Evolutionary conservation across 1,140 invertebrate genomes (phyloP).

Genomic region (Diorhabda sublineata): DNA sequence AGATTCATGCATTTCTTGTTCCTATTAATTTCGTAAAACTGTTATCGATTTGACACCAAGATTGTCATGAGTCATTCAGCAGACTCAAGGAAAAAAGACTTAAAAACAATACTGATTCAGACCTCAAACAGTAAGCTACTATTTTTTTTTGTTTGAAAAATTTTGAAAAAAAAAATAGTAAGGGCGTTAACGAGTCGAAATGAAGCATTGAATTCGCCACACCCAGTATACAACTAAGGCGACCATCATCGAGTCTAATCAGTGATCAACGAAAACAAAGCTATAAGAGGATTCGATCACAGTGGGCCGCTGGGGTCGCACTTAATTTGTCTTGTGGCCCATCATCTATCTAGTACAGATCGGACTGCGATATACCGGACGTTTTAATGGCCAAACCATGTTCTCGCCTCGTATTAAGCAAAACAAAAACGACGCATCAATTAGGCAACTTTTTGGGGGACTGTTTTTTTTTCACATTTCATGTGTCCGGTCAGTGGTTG

Average conservation of each 20-base stretch:
- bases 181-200: too few relatives aligned
- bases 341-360: slow-evolving; percentile 47
- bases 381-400: slow-evolving; percentile 48
- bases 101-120: too few relatives aligned
- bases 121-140: too few relatives aligned
- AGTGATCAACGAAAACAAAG: not conserved
- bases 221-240: not conserved
- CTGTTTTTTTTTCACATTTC: slow-evolving; percentile 30
- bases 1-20: too few relatives aligned
- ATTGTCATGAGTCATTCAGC: too few relatives aligned
- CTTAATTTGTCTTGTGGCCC: slow-evolving; percentile 45
- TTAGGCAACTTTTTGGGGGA: slow-evolving; percentile 44
- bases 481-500: slow-evolving; percentile 11
- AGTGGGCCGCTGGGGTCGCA: slow-evolving; percentile 32
- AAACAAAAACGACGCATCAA: slow-evolving; percentile 48
- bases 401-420: slow-evolving; percentile 45
- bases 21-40: too few relatives aligned
- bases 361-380: slow-evolving; percentile 45
- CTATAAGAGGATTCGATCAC: slow-evolving; percentile 13
- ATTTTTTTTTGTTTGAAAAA: too few relatives aligned
- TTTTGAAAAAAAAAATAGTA: too few relatives aligned
- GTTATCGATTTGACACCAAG: too few relatives aligned
- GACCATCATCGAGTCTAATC: not conserved
- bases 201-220: too few relatives aligned
- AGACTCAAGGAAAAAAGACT: too few relatives aligned